A percentile compares a stretch with the other conserved stretches of the same genome.
These are phyloP conservation scores for Trichopria drosophilae DNA, from an alignment of 2,888 invertebrate genomes.

Conservation along the genomic window DNA sequence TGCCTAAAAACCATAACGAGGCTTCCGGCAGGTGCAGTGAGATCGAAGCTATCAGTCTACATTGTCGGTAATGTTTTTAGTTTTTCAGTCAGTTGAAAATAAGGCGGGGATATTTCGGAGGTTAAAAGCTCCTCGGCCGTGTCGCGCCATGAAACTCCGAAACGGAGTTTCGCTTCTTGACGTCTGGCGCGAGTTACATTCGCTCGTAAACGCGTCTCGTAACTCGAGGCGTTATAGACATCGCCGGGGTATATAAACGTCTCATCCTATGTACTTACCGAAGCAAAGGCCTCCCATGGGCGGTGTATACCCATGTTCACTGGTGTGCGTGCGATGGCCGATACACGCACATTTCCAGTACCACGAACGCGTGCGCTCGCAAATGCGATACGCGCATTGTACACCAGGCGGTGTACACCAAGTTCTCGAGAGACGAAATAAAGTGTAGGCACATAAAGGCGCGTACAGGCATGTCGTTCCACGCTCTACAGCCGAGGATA, in stretches of 20 bases:
- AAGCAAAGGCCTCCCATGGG: constrained; percentile 31
- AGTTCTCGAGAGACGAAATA: too few relatives aligned
- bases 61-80: too few relatives aligned
- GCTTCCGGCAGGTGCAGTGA: too few relatives aligned
- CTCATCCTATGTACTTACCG: constrained; percentile 58
- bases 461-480: too few relatives aligned
- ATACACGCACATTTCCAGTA: constrained; percentile 30
- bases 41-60: too few relatives aligned
- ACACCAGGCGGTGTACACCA: too few relatives aligned
- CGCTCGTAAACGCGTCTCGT: constrained; percentile 59
- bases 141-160: constrained; percentile 43
- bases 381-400: constrained; percentile 10
- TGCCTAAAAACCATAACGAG: too few relatives aligned
- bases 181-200: constrained; percentile 54
- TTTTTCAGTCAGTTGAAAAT: too few relatives aligned
- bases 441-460: too few relatives aligned
- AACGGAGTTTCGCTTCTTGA: constrained; percentile 41
- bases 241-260: constrained; percentile 58
- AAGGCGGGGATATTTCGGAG: too few relatives aligned
- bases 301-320: constrained; percentile 1
- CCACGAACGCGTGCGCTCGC: constrained; percentile 17
- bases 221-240: constrained; percentile 59
- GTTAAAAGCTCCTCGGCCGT: constrained; percentile 39
- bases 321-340: constrained; percentile 27
- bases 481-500: too few relatives aligned